Evolutionary conservation across 2,888 invertebrate genomes (phyloP), one percentile per base, ranked within the genome.

Genomic region (Ophion ventricosus): DNA sequence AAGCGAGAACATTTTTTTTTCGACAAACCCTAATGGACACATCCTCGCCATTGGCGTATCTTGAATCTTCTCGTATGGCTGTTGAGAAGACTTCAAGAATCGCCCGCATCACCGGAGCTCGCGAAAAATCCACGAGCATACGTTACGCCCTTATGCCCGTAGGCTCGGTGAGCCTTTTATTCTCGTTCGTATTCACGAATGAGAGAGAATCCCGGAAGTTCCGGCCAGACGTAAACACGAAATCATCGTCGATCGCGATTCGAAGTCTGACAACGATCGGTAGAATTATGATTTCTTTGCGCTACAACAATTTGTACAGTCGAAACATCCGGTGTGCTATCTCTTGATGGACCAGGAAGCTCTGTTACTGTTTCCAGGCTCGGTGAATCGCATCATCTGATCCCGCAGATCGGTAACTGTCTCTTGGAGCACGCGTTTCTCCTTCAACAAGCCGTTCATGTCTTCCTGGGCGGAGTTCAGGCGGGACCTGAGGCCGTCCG

Each of bases 401-500:
- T 93, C 96, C 94, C 97, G 96, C 86, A 97, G 92, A 29, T 95
- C 94, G 57, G 95, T 95, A 85, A 97, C 94, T 57, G 96, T 95
- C 83, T 97, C 96, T 86, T 97, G 92, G 70, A 97, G 93, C 69
- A 95, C 95, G 87, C 95, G 95, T 90, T 97, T 97, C 90, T 97
- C 97, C 40, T 96, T 96, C 29, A 97, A 91, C 85, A 97, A 93
- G 74, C 94, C 94, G 8, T 95, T 95, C 0, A 97, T 96, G 84
- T 97, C 96, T 88, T 97, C 97, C 92, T 97, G 97, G 0, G 97
- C 97, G 0, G 96, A 95, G 85, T 94, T 95, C 75, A 96, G 92
- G 89, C 94, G 95, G 8, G 94, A 94, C 87, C 95, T 95, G 8
- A 97, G 93, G 17, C 94, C 92, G 85, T 95, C 95, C 1, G 94